These are phyloP conservation scores for Zonitis immaculata DNA, from an alignment of 2,888 invertebrate genomes.

Conservation along the genomic window DNA sequence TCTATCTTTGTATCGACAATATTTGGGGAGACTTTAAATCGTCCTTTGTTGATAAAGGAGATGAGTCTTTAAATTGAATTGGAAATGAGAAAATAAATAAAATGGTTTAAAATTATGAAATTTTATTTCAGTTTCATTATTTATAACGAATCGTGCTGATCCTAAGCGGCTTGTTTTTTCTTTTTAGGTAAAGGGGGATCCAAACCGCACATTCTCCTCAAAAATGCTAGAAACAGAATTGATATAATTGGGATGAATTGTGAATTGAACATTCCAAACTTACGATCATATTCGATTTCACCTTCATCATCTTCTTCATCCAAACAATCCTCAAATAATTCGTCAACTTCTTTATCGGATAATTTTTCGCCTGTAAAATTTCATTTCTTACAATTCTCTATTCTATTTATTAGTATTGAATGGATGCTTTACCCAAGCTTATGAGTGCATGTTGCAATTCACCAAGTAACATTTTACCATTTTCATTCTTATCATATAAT, in stretches of 20 bases:
- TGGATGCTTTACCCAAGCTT: conserved; percentile 86
- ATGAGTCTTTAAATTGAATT: too few species aligned
- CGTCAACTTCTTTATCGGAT: conserved; percentile 70
- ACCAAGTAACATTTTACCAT: conserved; percentile 91
- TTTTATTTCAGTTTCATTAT: too few species aligned
- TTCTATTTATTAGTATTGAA: too few species aligned
- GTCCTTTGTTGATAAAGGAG: too few species aligned
- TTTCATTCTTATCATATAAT: conserved; percentile 97
- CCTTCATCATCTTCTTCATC: conserved; percentile 91
- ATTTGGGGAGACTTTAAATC: too few species aligned
- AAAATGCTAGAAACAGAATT: conserved; percentile 65
- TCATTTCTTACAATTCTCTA: too few species aligned
- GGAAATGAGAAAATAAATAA: too few species aligned
- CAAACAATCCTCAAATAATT: conserved; percentile 79
- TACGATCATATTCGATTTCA: conserved; percentile 87
- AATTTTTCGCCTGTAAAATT: conserved; percentile 70
- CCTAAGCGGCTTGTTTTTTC: conserved; percentile 22
- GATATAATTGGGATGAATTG: neutral
- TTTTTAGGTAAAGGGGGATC: conserved; percentile 40
- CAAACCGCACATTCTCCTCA: conserved; percentile 76
- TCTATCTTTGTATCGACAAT: too few species aligned
- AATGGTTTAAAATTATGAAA: too few species aligned
- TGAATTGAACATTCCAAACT: conserved; percentile 52
- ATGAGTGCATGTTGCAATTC: conserved; percentile 94
- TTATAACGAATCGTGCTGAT: too few species aligned